Evolutionary conservation across 2,113 vertebrate genomes (phyloP), one percentile per base, ranked within the genome.

Genomic region (Gopherus evgoodei): DNA sequence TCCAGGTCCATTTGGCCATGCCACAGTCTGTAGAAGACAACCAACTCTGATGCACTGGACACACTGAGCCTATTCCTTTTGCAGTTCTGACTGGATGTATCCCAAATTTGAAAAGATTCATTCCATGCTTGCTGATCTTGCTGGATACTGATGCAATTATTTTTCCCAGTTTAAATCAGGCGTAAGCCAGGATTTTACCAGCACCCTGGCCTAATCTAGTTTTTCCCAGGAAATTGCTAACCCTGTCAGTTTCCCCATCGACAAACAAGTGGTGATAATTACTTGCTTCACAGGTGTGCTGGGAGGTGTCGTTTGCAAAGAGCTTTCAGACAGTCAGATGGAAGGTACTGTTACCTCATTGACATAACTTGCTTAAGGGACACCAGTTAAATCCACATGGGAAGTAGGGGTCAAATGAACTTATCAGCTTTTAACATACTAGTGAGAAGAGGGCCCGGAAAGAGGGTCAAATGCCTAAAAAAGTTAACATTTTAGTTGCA

Each of bases 381-480:
- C 25, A 44, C 6, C 14, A 11, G 25, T 78, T 14, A 78, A 47
- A 78, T 29, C 6, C 22, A 78, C 25, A 78, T 25, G 14, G 24
- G 13, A 25, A 7, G 25, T 4, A 44, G 13, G 42, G 75, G 75
- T 78, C 75, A 78, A 29, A 47, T 78, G 75, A 38, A 19, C 29
- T 11, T 0, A 3, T 8, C 2, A 29, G 2, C 2, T 11, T 44
- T n/a, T 83, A 8, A 84, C 35, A 4, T 21, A 10, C 62, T 2
- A 1, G 59, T n/a, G 29, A 90, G 62, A 2, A 69, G 52, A 42
- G 50, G 38, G 21, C 38, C 76, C 49, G n/a, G n/a, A 35, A 75
- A 31, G 3, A 19, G 38, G 29, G 52, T 22, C 14, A 31, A 4
- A 1, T 2, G 38, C 13, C 29, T 83, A 49, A 52, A 42, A 24